Evolutionary conservation across 2,888 invertebrate species (phyloP).

Genomic region (Drosophila neoperkinsi): DNA sequence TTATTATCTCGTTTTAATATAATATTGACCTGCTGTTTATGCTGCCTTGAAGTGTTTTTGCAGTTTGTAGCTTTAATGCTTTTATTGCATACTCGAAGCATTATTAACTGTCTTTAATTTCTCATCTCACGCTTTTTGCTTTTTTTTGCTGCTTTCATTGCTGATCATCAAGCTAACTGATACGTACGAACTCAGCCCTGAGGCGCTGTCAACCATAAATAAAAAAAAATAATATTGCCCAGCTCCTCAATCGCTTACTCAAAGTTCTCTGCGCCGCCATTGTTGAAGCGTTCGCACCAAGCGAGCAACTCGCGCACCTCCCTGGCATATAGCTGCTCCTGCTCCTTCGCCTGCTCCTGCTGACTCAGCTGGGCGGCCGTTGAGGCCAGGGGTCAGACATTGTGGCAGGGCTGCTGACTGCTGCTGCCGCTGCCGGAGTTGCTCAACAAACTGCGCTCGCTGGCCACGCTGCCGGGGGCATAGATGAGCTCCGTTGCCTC

Average conservation of each 20-base stretch:
- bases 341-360: slow-evolving; percentile 35
- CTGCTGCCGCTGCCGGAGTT: slow-evolving; percentile 83
- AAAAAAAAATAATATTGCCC: not conserved
- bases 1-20: not conserved
- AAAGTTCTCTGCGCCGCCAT: slow-evolving; percentile 76
- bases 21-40: not conserved
- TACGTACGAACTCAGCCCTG: slow-evolving; percentile 3
- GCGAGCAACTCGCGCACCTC: slow-evolving; percentile 81
- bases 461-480: slow-evolving; percentile 83
- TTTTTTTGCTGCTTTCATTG: not conserved
- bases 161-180: not conserved
- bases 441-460: slow-evolving; percentile 84
- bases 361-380: slow-evolving; percentile 12
- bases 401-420: slow-evolving; percentile 71
- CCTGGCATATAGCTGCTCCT: slow-evolving; percentile 79
- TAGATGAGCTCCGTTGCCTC: slow-evolving; percentile 84
- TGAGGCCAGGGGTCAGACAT: slow-evolving; percentile 78
- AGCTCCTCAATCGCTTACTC: slow-evolving; percentile 51
- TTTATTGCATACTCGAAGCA: not conserved
- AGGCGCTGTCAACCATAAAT: slow-evolving; percentile 7
- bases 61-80: not conserved
- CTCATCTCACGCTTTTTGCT: not conserved
- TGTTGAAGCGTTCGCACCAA: slow-evolving; percentile 83
- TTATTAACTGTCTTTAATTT: not conserved
- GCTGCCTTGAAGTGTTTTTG: not conserved